Evolutionary conservation across 1,140 invertebrate genomes (phyloP), one percentile per base, ranked within the genome.

Genomic region (Ladona fulva): DNA sequence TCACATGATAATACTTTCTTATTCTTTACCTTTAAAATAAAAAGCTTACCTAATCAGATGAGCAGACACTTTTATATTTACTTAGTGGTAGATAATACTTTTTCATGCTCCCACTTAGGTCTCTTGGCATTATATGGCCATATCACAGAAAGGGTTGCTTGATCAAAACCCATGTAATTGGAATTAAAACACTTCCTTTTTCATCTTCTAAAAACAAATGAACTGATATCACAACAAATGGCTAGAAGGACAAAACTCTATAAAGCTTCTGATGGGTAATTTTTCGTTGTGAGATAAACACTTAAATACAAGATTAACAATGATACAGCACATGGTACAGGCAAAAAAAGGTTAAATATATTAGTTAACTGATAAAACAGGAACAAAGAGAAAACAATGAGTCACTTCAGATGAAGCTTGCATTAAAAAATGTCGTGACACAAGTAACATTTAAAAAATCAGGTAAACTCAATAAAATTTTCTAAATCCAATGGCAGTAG

Each of bases 1-100:
- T 66, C 52, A 66, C 52, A 66, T 66, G 52, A 66, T 66, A 66
- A 66, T 66, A 66, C 52, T 66, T 66, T 22, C 14, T 66, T 66
- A 19, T 66, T 22, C 52, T 19, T 66, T 66, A 19, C n/a, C 52
- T 37, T 37, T 37, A 37, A 37, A 66, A 19, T 22, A 66, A 66
- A 66, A 66, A 66, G 52, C 52, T 66, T 66, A 6, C n/a, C 52
- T 66, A 19, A 22, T 22, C n/a, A 22, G 52, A 16, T 66, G 52
- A 66, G 52, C 52, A 66, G 52, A 66, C 1, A 19, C n/a, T 66
- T 66, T 22, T 19, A 66, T 19, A 19, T 66, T 22, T 19, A 16
- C n/a, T 66, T 22, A 66, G n/a, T 3, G 12, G 52, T 66, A 66
- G 52, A 66, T 66, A 66, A 66, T 66, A 66, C 52, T 66, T 66